phyloP scores from a whole-genome alignment of 2,888 invertebrate genomes.

The Melieria crassipennis region DNA sequence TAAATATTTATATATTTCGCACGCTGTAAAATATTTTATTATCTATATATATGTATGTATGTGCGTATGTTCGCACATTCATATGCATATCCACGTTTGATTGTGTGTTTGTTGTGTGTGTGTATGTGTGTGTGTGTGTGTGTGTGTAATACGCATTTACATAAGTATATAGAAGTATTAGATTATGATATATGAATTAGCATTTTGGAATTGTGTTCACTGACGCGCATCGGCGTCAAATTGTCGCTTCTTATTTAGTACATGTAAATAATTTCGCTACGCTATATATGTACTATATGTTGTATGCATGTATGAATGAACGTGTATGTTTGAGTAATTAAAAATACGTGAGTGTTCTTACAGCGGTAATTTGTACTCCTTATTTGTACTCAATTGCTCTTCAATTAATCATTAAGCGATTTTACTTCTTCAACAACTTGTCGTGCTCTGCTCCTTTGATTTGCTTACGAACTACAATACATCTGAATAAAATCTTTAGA shows the following conservation, averaged over 20 bases:
- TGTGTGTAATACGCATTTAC: too few relatives aligned
- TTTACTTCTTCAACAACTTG: slow-evolving; percentile 34
- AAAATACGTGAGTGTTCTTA: slow-evolving; percentile 41
- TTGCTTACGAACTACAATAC: not conserved
- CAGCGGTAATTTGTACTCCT: slow-evolving; percentile 59
- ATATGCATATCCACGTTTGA: not conserved
- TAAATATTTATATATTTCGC: not conserved
- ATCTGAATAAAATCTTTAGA: not conserved
- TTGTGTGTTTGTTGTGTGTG: too few relatives aligned
- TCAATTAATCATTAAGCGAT: slow-evolving; percentile 24
- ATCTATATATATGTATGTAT: slow-evolving; percentile 18
- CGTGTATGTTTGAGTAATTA: slow-evolving; percentile 12
- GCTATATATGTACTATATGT: not conserved
- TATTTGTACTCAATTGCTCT: slow-evolving; percentile 55
- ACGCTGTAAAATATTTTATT: not conserved
- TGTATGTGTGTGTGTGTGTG: too few relatives aligned
- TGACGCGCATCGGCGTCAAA: not conserved
- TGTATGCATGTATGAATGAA: slow-evolving; percentile 40
- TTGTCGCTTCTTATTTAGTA: not conserved
- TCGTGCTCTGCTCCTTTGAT: not conserved
- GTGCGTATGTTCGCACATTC: not conserved
- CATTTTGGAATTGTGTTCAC: not conserved
- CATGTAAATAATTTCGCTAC: not conserved
- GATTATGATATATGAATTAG: slow-evolving; percentile 12
- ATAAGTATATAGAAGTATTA: not conserved